Base-by-base conservation (phyloP, 2,888 invertebrate species). In the Eurois occulta region DNA sequence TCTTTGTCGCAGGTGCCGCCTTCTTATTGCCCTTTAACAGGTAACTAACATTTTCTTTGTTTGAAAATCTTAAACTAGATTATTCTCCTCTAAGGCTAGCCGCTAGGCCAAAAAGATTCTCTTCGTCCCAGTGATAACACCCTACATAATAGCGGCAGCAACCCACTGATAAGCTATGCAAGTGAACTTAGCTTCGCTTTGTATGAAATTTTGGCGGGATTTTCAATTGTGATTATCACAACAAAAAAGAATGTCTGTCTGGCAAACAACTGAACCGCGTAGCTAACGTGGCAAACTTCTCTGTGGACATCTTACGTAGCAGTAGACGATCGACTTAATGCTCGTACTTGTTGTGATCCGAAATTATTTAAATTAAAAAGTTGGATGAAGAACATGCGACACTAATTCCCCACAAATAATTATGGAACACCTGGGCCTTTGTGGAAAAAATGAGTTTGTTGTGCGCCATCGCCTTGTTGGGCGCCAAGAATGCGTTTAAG, bases 21-120 rank as follows among this genome's bases (percentile, higher is more conserved):
- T 99, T 99, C 93, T 97, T 99, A 71, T 97, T 99, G 82, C 99
- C 99, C 18, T 99, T 99, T 95, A 99, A 99, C 97, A 99, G 98
- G 98, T 98, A 91, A 69, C 21, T 66, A 32, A 72, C 8, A 18
- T 62, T 69, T 13, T 32, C 21, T 48, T 46, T 58, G 16, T 64
- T 28, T n/a, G 0, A 21, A 65, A 65, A 21, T 46, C 13, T 4
- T 16, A 21, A 46, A 41, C 43, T 72, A 3, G 11, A 46, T 11
- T 72, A 46, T 32, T 38, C 38, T 7, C n/a, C 24, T 28, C 6
- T 58, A n/a, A 58, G 16, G 18, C 21, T 32, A 18, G 5, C n/a
- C 2, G 7, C 2, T 52, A 24, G 1, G n/a, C 10, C 32, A 41
- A 55, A n/a, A 10, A 48, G 28, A 16, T 13, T 38, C 21, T 41